These are phyloP conservation scores for Cancer borealis DNA, from an alignment of 2,888 invertebrate genomes.

Conservation along the genomic window DNA sequence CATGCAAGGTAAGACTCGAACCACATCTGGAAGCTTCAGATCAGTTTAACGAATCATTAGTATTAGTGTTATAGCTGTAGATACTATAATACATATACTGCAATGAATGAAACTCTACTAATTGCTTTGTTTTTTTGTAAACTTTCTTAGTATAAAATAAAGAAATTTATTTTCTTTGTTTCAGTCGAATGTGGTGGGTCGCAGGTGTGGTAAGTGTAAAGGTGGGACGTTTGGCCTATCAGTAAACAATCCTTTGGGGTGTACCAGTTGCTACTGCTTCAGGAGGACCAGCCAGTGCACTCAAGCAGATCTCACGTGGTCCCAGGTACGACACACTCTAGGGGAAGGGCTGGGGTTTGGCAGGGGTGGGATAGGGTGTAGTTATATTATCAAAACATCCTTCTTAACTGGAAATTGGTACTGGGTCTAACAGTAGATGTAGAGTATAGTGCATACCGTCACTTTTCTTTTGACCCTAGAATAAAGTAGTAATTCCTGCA, in stretches of 20 bases:
- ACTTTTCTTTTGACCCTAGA: too few species aligned
- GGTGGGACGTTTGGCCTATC: constrained; percentile 93
- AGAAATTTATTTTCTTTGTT: constrained; percentile 77
- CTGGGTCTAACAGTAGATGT: neutral
- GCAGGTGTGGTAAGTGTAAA: constrained; percentile 90
- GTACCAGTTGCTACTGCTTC: constrained; percentile 98
- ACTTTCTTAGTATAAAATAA: neutral
- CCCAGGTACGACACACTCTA: constrained; percentile 82
- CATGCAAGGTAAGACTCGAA: constrained; percentile 87
- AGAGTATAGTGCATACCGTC: neutral
- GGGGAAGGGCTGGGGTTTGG: constrained; percentile 2
- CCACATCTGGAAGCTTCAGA: neutral
- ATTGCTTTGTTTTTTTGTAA: too few species aligned
- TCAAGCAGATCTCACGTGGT: constrained; percentile 91
- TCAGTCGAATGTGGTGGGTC: constrained; percentile 90
- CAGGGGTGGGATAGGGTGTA: neutral
- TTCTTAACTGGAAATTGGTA: neutral
- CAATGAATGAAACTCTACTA: too few species aligned
- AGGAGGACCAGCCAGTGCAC: constrained; percentile 89
- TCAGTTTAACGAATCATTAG: too few species aligned
- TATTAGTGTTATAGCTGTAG: too few species aligned
- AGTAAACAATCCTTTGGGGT: constrained; percentile 89
- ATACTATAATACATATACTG: too few species aligned
- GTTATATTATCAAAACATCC: neutral
- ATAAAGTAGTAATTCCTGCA: neutral